A percentile compares a stretch with the other conserved stretches of the same genome.
Evolutionary conservation across 2,113 vertebrate species (phyloP).

Genomic region (Caretta caretta): DNA sequence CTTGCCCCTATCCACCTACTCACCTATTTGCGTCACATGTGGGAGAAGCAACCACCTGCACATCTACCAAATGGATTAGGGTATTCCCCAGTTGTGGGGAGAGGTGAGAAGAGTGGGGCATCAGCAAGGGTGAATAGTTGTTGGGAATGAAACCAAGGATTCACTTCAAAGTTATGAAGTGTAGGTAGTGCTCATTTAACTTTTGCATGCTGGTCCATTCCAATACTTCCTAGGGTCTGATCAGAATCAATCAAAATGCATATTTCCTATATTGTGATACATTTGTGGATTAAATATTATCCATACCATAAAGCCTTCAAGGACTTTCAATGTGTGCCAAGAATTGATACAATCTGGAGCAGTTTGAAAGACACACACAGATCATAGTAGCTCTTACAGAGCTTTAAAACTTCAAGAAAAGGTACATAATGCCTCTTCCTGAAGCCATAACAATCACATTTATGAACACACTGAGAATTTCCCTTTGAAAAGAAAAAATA

Average conservation of each 20-base stretch:
- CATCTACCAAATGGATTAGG: background rate
- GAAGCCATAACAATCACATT: background rate
- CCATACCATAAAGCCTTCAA: background rate
- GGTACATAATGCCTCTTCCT: background rate
- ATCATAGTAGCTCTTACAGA: background rate
- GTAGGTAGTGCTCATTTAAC: background rate
- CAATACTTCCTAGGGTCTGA: background rate
- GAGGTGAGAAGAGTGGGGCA: background rate
- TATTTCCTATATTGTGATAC: background rate
- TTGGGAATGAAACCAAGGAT: background rate
- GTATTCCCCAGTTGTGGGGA: accelerated
- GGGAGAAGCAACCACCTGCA: background rate
- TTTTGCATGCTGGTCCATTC: background rate
- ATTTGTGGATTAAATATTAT: background rate
- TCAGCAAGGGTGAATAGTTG: background rate
- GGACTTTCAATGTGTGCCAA: background rate
- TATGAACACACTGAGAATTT: background rate
- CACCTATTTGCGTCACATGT: background rate
- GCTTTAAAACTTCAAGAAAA: background rate
- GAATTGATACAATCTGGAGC: background rate
- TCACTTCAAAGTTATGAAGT: background rate
- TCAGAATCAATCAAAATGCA: background rate
- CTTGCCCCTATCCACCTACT: background rate
- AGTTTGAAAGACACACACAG: background rate
- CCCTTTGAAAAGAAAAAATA: background rate